Evolutionary conservation across 2,888 invertebrate genomes (phyloP).

Genomic region (Catocala sponsa): DNA sequence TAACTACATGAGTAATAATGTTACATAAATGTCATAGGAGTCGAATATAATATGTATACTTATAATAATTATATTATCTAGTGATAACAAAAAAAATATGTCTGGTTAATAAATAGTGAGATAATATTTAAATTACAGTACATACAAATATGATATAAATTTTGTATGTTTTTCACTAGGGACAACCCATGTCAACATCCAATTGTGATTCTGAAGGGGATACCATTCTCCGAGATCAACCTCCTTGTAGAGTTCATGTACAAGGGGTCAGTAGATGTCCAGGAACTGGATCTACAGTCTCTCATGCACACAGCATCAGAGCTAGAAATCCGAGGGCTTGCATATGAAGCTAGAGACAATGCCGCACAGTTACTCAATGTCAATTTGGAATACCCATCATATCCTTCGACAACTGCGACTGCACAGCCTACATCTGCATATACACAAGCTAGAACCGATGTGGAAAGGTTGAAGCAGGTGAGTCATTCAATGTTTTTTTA

Average conservation of each 20-base stretch:
- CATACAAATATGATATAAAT: conserved; percentile 29
- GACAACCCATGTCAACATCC: conserved; percentile 93
- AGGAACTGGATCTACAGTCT: conserved; percentile 89
- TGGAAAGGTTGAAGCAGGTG: conserved; percentile 84
- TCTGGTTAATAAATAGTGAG: conserved; percentile 47
- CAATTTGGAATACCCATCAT: conserved; percentile 83
- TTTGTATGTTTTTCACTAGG: conserved; percentile 61
- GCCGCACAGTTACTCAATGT: conserved; percentile 87
- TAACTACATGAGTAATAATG: conserved; percentile 44
- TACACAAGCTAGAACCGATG: conserved; percentile 78
- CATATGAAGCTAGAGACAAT: conserved; percentile 88
- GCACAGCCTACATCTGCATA: conserved; percentile 60
- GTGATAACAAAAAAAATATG: conserved; percentile 59
- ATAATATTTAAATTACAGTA: conserved; percentile 51
- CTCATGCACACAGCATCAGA: conserved; percentile 91
- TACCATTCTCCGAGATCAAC: conserved; percentile 90
- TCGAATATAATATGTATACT: conserved; percentile 38
- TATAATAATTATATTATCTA: conserved; percentile 57
- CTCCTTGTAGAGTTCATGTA: conserved; percentile 91
- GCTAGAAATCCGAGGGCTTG: conserved; percentile 90
- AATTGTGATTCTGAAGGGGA: conserved; percentile 91
- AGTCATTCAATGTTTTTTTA: conserved; percentile 43
- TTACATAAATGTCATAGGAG: conserved; percentile 62
- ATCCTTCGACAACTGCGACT: conserved; percentile 68
- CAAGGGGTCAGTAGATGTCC: conserved; percentile 90